These are phyloP conservation scores for Seira ritae DNA, from an alignment of 2,888 invertebrate species.

Conservation along the genomic window DNA sequence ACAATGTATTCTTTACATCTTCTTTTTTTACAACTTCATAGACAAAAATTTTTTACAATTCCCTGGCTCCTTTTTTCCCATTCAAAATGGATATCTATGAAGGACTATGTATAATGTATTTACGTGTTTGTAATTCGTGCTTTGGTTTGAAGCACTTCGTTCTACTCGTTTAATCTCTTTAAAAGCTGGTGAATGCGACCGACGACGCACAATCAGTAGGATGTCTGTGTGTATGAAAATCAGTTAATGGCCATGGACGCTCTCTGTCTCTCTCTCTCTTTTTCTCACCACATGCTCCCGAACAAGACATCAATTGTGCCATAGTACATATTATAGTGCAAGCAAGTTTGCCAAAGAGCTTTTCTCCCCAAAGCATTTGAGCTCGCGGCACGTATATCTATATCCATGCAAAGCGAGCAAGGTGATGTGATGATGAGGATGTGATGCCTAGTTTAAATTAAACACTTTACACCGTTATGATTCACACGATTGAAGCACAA, in stretches of 20 bases:
- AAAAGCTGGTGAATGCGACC: conserved; percentile 3
- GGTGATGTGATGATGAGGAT: too few relatives aligned
- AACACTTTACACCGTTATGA: too few relatives aligned
- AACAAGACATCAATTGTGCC: not conserved
- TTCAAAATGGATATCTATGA: conserved; percentile 1
- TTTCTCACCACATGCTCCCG: not conserved
- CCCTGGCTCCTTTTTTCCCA: not conserved
- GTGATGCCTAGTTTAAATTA: too few relatives aligned
- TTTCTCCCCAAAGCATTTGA: not conserved
- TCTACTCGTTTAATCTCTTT: conserved; percentile 18
- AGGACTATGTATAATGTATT: too few relatives aligned
- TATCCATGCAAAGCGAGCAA: too few relatives aligned
- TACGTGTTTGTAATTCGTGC: not conserved
- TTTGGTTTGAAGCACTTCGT: conserved; percentile 15
- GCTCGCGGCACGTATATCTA: not conserved
- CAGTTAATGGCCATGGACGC: not conserved
- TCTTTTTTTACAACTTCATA: too few relatives aligned
- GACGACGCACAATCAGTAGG: conserved; percentile 6
- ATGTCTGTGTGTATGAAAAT: not conserved
- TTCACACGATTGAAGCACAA: too few relatives aligned
- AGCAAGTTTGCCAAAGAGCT: not conserved
- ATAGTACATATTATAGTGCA: too few relatives aligned
- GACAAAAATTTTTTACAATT: too few relatives aligned
- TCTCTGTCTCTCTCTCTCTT: too few relatives aligned
- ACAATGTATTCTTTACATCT: conserved; percentile 5